Evolutionary conservation across 2,797 vertebrate species (phyloP), one percentile per base, ranked within the genome.

Genomic region (Myotis planiceps): DNA sequence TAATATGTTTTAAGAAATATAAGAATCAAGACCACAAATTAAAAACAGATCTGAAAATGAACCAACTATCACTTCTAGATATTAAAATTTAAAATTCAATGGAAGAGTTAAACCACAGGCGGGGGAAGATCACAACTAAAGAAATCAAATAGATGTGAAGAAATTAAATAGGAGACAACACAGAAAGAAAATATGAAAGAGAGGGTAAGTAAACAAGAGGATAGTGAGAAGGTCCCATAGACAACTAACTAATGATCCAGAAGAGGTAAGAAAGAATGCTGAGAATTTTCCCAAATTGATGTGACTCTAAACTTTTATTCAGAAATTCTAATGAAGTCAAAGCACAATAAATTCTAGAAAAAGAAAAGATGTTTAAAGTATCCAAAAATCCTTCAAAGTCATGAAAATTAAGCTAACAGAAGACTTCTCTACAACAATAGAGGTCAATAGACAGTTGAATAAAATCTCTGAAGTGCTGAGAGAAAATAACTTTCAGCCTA

Each of bases 261-360:
- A 88, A 69, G 51, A 23, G 15, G 13, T 88, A 69, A 75, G 55
- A 78, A 13, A 89, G n/a, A 79, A 95, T 68, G 53, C 53, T 10
- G 27, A 92, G 39, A 92, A 93, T 93, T 88, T 94, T 68, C 93
- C 88, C 74, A 91, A 78, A 69, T 6, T 86, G 69, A 42, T 68
- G n/a, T 8, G 9, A 68, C 51, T 88, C 60, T 39, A 74, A 85
- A 47, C 27, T 15, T 53, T 93, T 81, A 60, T 69, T 92, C n/a
- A 74, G 58, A 65, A 95, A 89, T 76, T 65, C 53, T 74, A 66
- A 69, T 85, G 51, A 88, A 93, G 60, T 27, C 14, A 25, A 84
- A 95, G 79, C 47, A 86, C 19, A 55, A 63, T 68, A 85, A 88
- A 74, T 53, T 90, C 37, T 63, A 95, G 15, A 81, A 74, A 66